phyloP scores from a whole-genome alignment of 1,140 invertebrate species.

The Holcopasites calliopsidis region DNA sequence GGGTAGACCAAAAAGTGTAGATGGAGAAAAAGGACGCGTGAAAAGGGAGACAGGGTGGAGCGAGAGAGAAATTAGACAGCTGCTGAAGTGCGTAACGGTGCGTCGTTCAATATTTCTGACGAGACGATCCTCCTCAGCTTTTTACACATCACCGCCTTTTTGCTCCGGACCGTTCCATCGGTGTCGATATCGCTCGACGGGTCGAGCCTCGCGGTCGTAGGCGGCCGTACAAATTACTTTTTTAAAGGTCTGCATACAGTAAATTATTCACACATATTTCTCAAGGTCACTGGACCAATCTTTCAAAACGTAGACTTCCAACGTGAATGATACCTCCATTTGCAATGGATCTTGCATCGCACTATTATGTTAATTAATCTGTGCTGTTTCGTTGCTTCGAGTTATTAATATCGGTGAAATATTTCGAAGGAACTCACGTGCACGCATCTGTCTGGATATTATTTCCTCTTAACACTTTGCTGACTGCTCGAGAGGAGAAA shows the following conservation, averaged over 20 bases:
- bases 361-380: no score
- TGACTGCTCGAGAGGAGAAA: not conserved
- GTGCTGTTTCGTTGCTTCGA: not conserved
- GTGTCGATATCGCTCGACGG: slow-evolving; percentile 47
- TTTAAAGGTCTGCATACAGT: no score
- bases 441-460: not conserved
- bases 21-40: no score
- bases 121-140: slow-evolving; percentile 34
- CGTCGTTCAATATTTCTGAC: slow-evolving; percentile 58
- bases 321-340: no score
- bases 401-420: not conserved
- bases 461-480: slow-evolving; percentile 12
- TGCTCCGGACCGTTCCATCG: slow-evolving; percentile 23
- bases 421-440: slow-evolving; percentile 4
- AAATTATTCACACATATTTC: not conserved
- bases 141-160: slow-evolving; percentile 43
- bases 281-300: not conserved
- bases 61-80: slow-evolving; percentile 38
- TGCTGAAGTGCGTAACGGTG: slow-evolving; percentile 45
- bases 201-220: not conserved
- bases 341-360: no score
- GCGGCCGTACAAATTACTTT: slow-evolving; percentile 56
- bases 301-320: no score
- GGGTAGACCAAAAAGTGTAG: not conserved
- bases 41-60: not conserved